Base-by-base conservation (phyloP, 2,888 invertebrate genomes). In the Cantharis rufa region DNA sequence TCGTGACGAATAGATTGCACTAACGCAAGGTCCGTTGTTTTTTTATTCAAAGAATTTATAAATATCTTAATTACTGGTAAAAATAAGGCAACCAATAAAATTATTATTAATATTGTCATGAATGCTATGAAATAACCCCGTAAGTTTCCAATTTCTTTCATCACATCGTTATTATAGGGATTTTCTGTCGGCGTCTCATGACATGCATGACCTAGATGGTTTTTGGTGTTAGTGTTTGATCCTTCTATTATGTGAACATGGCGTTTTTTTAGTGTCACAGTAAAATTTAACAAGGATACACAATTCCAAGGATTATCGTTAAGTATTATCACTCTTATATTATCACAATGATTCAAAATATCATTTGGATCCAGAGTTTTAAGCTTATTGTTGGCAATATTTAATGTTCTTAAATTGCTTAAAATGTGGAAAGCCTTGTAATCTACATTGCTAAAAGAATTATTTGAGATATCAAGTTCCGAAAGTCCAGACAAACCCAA, bases 271-370 rank as follows among this genome's bases (percentile, higher is more conserved):
- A 71, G 68, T 5, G n/a, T 11, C 4, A n/a, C 27, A 15, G 75
- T 61, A 16, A 72, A 28, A 11, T 77, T 69, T 62, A 71, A 62
- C 27, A 79, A 64, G 7, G 70, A 63, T 62, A 66, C 64, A 68
- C 79, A 79, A 21, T 68, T 71, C 79, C 79, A 79, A 5, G 27
- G 66, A 69, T 79, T 79, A 16, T 72, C 61, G 69, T 72, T 24
- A 28, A 79, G 28, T 62, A 62, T 32, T 18, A 77, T 62, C 9
- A 7, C 16, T 11, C 13, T 63, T 9, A 69, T 18, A 15, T 15
- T 3, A 15, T 62, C 69, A 28, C 66, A 18, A 70, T 71, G 28
- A 16, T 72, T 27, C 15, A 69, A 11, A 61, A 76, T 13, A 70
- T 75, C 64, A 16, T 24, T 61, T 3, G 73, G 68, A n/a, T 71